phyloP scores from a whole-genome alignment of 2,113 vertebrate genomes.

The Eleginops maclovinus region DNA sequence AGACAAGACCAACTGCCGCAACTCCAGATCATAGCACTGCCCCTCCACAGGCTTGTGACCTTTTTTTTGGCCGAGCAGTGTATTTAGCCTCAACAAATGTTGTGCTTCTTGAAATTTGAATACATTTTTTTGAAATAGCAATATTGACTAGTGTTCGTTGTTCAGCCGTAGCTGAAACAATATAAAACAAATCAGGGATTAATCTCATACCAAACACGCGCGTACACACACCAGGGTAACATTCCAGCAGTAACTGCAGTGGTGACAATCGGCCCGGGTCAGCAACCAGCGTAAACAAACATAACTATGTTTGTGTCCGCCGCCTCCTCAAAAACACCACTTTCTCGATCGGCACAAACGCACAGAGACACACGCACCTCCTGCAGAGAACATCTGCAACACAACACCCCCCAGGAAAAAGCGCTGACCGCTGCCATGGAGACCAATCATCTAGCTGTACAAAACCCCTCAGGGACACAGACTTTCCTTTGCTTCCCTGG shows the following conservation, averaged over 20 bases:
- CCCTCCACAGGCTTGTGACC: no score
- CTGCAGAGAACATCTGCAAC: conserved; percentile 83
- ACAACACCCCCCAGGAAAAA: conserved; percentile 61
- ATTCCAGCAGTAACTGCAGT: conserved; percentile 71
- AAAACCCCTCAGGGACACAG: conserved; percentile 15
- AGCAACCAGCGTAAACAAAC: conserved; percentile 72
- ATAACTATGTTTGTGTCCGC: conserved; percentile 57
- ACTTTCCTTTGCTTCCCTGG: conserved; percentile 33
- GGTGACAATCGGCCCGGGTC: conserved; percentile 72
- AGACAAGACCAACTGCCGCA: no score
- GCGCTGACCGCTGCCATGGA: conserved; percentile 73
- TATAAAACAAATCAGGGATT: background rate
- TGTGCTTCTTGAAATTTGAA: no score
- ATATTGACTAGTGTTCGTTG: no score
- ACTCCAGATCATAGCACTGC: no score
- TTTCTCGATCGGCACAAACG: conserved; percentile 45
- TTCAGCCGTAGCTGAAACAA: background rate
- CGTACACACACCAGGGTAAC: conserved; percentile 33
- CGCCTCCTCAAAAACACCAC: conserved; percentile 58
- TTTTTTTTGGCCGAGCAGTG: no score
- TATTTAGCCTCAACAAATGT: no score
- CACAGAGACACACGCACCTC: conserved; percentile 51
- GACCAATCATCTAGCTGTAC: conserved; percentile 70
- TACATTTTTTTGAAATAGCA: no score
- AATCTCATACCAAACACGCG: conserved; percentile 5